phyloP scores from a whole-genome alignment of 1,140 invertebrate genomes.

The Wiebesia pumilae region DNA sequence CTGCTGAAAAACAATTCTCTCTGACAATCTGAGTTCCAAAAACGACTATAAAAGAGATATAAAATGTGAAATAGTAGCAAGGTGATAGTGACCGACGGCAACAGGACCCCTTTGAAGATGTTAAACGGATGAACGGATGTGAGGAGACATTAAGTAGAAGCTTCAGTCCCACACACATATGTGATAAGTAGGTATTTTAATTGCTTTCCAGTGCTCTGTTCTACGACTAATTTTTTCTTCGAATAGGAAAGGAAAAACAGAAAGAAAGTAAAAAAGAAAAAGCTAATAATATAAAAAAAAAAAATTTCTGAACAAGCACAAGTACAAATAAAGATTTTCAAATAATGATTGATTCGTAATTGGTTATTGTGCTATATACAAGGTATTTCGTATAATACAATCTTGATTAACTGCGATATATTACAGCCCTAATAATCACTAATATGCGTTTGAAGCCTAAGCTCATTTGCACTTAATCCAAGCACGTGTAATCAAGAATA shows the following conservation, averaged over 20 bases:
- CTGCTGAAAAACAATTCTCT: slow-evolving; percentile 21
- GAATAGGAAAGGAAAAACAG: not conserved
- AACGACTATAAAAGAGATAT: slow-evolving; percentile 58
- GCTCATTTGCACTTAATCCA: no score
- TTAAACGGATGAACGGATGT: slow-evolving; percentile 21
- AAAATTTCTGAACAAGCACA: no score
- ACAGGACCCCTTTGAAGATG: slow-evolving; percentile 51
- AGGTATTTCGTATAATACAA: no score
- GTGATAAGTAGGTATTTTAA: not conserved
- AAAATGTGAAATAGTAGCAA: slow-evolving; percentile 58
- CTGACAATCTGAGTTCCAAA: slow-evolving; percentile 50
- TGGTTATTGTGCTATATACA: no score
- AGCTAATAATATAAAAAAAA: no score
- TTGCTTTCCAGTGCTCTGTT: not conserved
- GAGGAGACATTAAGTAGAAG: slow-evolving; percentile 27
- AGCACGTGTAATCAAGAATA: no score
- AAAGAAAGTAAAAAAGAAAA: no score
- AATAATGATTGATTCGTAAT: no score
- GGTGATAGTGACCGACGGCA: not conserved
- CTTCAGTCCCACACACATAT: slow-evolving; percentile 2
- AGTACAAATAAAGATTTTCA: no score
- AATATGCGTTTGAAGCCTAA: no score
- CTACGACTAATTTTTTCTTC: not conserved
- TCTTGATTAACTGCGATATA: no score
- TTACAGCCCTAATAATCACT: no score